Conservation (phyloP, 2,797 vertebrate species). For the Pitangus sulphuratus region DNA sequence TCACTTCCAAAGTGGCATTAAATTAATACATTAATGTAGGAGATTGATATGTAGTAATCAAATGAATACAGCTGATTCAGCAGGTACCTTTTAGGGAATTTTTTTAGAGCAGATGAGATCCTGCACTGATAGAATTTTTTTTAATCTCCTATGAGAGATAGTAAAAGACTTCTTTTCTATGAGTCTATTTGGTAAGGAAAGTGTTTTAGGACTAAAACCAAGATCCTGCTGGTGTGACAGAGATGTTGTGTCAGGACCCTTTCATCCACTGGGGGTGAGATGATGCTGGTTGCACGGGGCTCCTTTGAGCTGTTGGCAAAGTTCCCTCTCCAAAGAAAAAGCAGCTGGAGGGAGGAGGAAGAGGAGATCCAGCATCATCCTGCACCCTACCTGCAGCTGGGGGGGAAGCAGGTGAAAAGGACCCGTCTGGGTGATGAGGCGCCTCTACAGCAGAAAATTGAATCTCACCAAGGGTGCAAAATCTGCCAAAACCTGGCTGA, state of each 20-base stretch:
- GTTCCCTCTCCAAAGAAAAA: not conserved
- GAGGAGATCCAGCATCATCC: not conserved
- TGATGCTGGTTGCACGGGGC: not conserved
- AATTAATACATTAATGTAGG: not conserved
- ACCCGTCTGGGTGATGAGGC: not conserved
- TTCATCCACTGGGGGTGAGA: not conserved
- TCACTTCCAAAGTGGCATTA: not conserved
- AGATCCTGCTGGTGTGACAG: not conserved
- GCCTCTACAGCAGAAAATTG: not conserved
- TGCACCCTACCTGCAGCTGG: not conserved
- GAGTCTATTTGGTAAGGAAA: not conserved
- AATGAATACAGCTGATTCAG: not conserved
- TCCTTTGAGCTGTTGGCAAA: not conserved
- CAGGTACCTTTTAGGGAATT: not conserved
- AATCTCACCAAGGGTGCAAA: not conserved
- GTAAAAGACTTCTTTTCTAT: not conserved
- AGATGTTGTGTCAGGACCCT: not conserved
- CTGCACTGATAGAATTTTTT: not conserved
- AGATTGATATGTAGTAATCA: not conserved
- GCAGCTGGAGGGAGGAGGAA: not conserved
- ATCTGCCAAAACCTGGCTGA: not conserved
- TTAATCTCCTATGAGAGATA: not conserved
- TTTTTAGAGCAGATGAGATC: conserved; percentile 1
- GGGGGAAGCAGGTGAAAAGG: not conserved
- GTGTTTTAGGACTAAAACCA: not conserved